Evolutionary conservation across 1,140 invertebrate genomes (phyloP), one percentile per base, ranked within the genome.

Genomic region (Eurosta solidaginis): DNA sequence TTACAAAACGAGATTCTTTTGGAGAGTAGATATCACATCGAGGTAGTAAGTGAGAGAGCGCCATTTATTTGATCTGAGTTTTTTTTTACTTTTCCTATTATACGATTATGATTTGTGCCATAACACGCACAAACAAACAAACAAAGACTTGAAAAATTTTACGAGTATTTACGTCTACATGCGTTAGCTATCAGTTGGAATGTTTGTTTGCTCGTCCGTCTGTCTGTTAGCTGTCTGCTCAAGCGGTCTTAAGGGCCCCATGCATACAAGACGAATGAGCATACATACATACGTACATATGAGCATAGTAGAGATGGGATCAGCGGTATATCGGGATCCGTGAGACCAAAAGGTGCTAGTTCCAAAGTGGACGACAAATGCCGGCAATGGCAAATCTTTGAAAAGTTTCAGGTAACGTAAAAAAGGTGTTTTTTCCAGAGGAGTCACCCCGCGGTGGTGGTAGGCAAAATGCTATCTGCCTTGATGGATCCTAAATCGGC

Each of bases 141-240:
- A 0, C 63, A 42, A 6, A 27, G 5, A 25, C 33, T 75, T 10
- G 36, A 45, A 29, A 9, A 75, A 75, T 42, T 49, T 47, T 75
- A 47, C 22, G 42, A 75, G 12, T 47, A 47, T 68, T 68, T 68
- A 68, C 36, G 17, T 40, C 17, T 33, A 40, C n/a, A n/a, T n/a
- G 59, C n/a, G 59, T 42, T 42, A 40, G 59, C 59, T 68, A 68
- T 68, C 59, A 68, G 59, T 68, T 68, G 59, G 59, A 17, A 68
- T 40, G 59, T 40, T 68, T 68, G 59, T 36, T 59, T 59, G 54
- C 12, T 42, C 40, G 33, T 20, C 10, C 40, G 12, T 68, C 14
- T 29, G 33, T 68, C 59, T 68, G 33, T 68, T 68, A 40, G 59
- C 33, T 68, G 59, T 68, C 59, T 68, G 33, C 36, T 68, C 59